Percentiles rank a stretch among this genome's conserved stretches.
phyloP scores from a whole-genome alignment of 1,140 invertebrate species.

The Nomia melanderi region DNA sequence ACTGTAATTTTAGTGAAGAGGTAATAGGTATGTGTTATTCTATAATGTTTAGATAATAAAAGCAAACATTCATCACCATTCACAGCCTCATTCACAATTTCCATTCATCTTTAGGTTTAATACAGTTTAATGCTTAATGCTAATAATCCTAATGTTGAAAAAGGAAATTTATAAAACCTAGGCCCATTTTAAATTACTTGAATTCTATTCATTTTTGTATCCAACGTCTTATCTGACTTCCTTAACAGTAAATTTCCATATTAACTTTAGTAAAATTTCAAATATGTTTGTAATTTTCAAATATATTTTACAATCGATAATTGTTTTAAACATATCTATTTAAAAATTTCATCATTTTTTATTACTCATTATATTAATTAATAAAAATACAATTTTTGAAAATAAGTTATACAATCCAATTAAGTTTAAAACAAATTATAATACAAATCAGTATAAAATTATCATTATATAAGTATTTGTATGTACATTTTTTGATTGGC shows the following conservation, averaged over 20 bases:
- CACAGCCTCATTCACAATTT: slow-evolving; percentile 57
- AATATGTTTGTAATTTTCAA: background rate
- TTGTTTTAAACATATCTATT: background rate
- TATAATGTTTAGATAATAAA: slow-evolving; percentile 72
- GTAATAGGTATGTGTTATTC: slow-evolving; percentile 66
- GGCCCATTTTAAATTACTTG: slow-evolving; percentile 52
- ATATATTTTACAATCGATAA: background rate
- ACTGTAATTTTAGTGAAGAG: slow-evolving; percentile 76
- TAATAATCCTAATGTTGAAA: slow-evolving; percentile 52
- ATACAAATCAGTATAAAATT: background rate
- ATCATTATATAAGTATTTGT: slow-evolving; percentile 8
- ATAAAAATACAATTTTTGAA: background rate
- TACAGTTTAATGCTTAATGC: slow-evolving; percentile 53
- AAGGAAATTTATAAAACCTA: slow-evolving; percentile 60
- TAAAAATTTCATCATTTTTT: background rate
- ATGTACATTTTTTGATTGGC: background rate
- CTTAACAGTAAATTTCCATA: background rate
- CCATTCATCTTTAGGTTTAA: slow-evolving; percentile 64
- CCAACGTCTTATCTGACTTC: slow-evolving; percentile 42
- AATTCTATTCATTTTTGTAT: slow-evolving; percentile 56
- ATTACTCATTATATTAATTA: background rate
- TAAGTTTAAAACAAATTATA: background rate
- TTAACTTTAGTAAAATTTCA: background rate
- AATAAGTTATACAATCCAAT: background rate
- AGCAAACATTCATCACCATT: slow-evolving; percentile 72